These are phyloP conservation scores for Rhinopomastus cyanomelas DNA, from an alignment of 2,113 vertebrate species.

Conservation along the genomic window DNA sequence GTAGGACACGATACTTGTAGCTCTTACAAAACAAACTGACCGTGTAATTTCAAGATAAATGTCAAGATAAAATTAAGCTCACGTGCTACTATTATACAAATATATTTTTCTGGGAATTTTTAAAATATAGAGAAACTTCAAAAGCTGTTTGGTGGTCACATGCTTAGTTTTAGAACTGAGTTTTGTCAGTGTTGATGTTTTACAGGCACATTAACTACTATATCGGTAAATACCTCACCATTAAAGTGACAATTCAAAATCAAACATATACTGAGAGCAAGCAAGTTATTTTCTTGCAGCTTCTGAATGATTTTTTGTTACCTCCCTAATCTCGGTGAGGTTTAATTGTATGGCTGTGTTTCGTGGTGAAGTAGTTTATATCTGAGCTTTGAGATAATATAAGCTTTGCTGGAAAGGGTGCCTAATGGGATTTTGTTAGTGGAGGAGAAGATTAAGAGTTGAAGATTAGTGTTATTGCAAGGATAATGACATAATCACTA, in stretches of 20 bases:
- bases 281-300: background rate
- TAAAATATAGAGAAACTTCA: background rate
- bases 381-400: slow-evolving; percentile 8
- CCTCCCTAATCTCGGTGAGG: background rate
- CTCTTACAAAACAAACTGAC: background rate
- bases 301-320: slow-evolving; percentile 26
- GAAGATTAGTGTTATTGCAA: slow-evolving; percentile 38
- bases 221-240: background rate
- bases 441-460: slow-evolving; percentile 11
- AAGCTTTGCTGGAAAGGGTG: slow-evolving; percentile 12
- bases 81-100: background rate
- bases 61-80: background rate
- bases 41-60: background rate
- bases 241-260: slow-evolving; percentile 26
- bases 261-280: background rate
- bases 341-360: slow-evolving; percentile 32
- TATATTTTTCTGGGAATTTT: background rate
- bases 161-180: background rate
- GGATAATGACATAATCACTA: slow-evolving; percentile 36
- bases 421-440: slow-evolving; percentile 41
- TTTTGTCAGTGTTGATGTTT: background rate
- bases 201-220: background rate
- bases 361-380: slow-evolving; percentile 11
- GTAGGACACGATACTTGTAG: background rate
- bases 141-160: background rate